Percentiles rank a stretch among this genome's conserved stretches.
Evolutionary conservation across 2,113 vertebrate genomes (phyloP).

Genomic region (Cebus imitator): DNA sequence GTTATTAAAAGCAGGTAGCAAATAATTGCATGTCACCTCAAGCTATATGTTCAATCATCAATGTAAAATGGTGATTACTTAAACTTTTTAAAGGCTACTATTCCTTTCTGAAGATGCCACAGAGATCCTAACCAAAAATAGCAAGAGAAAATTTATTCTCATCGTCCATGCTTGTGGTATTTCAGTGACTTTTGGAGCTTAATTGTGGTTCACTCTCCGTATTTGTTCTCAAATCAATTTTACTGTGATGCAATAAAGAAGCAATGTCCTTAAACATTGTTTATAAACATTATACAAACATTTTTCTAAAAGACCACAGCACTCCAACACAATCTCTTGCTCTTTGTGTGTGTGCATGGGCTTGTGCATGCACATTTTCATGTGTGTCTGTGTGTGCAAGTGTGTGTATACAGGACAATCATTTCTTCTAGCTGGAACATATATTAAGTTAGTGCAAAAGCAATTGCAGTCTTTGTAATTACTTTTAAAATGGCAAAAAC

Average conservation of each 20-base stretch:
- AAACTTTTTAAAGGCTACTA: not conserved
- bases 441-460: too few relatives aligned
- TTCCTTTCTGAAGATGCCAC: not conserved
- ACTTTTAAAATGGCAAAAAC: too few relatives aligned
- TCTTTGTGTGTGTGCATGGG: not conserved
- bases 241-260: not conserved
- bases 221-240: not conserved
- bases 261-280: not conserved
- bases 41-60: not conserved
- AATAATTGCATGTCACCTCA: not conserved
- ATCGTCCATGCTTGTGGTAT: not conserved
- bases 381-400: too few relatives aligned
- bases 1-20: not conserved
- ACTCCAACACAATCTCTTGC: not conserved
- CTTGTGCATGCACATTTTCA: not conserved
- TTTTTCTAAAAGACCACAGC: not conserved
- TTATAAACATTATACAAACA: too few relatives aligned
- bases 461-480: too few relatives aligned
- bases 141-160: not conserved
- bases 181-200: not conserved
- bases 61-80: not conserved
- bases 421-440: too few relatives aligned
- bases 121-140: not conserved
- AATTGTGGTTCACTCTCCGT: not conserved
- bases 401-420: too few relatives aligned